phyloP scores from a whole-genome alignment of 37 sponge, comb jelly and placozoan genomes.

The Hexactinellida sp. region DNA sequence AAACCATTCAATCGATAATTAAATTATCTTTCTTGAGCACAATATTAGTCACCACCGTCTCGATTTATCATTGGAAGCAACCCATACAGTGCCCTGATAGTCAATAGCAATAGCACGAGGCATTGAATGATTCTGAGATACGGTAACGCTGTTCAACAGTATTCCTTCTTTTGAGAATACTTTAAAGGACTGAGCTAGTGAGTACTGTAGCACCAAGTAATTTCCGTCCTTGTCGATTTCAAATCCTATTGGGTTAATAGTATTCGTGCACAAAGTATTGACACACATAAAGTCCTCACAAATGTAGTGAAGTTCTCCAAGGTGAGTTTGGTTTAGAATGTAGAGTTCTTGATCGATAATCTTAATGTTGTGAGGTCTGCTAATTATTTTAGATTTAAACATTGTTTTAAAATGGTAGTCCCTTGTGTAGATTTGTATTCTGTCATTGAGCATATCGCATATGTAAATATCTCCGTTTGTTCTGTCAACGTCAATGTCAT shows the following conservation, averaged over 20 bases:
- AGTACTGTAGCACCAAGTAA: background rate
- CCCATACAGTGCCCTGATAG: background rate
- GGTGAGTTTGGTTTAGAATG: background rate
- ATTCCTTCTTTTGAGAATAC: background rate
- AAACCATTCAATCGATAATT: no score
- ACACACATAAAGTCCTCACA: background rate
- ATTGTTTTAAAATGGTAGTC: background rate
- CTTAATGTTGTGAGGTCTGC: background rate
- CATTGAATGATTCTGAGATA: background rate
- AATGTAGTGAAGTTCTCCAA: background rate
- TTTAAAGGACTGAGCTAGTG: background rate
- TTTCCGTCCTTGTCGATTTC: background rate
- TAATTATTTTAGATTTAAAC: background rate
- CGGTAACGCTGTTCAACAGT: background rate
- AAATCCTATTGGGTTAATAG: background rate
- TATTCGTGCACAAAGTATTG: background rate
- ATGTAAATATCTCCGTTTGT: constrained; percentile 3
- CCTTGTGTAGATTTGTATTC: background rate
- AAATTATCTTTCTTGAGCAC: no score
- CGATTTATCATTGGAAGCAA: no score
- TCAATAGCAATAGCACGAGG: background rate
- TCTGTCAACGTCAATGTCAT: background rate
- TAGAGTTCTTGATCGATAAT: background rate
- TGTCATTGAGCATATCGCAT: background rate
- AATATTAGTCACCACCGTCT: no score